These are phyloP conservation scores for Mobula hypostoma DNA, from an alignment of 2,113 vertebrate species.

Conservation along the genomic window DNA sequence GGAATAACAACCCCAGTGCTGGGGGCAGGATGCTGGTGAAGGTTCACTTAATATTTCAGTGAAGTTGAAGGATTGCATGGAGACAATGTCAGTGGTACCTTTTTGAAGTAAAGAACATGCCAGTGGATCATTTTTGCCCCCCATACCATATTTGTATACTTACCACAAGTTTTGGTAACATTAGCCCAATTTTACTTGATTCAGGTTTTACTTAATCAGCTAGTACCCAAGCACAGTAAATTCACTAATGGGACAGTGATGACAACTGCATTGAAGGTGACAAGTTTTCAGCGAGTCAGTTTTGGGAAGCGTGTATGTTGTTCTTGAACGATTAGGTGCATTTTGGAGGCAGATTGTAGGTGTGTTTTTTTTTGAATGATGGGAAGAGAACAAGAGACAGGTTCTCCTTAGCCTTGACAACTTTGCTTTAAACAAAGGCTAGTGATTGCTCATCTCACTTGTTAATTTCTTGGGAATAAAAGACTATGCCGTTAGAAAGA, in stretches of 20 bases:
- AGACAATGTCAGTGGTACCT: no score
- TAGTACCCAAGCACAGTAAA: neutral
- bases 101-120: no score
- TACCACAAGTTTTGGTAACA: neutral
- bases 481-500: no score
- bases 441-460: neutral
- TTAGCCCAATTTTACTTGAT: neutral
- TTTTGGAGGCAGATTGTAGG: neutral
- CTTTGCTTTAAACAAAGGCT: neutral
- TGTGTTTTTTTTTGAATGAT: neutral
- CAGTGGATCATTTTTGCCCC: no score
- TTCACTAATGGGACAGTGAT: neutral
- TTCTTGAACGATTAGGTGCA: neutral
- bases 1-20: no score
- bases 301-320: neutral
- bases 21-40: no score
- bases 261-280: neutral
- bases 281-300: neutral
- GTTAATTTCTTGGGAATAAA: neutral
- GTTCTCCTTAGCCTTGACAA: neutral
- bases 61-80: no score
- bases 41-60: no score
- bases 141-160: no score
- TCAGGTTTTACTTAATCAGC: neutral
- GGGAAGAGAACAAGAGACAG: neutral